Evolutionary conservation across 2,797 vertebrate species (phyloP).

Genomic region (Cephalopachus bancanus): DNA sequence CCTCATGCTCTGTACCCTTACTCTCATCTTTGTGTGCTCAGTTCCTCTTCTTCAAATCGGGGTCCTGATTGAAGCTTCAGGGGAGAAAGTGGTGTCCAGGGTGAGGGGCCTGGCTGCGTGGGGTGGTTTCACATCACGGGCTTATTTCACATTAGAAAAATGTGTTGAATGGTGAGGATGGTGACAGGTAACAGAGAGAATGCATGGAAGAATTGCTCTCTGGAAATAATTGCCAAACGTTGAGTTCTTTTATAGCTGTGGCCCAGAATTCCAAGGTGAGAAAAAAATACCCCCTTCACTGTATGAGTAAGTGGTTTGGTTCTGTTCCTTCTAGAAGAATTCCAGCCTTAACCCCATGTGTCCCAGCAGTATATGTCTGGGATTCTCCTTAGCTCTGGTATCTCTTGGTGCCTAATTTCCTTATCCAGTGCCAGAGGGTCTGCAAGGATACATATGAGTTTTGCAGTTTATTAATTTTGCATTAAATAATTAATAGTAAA

Average conservation of each 20-base stretch:
- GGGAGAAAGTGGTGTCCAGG: neutral
- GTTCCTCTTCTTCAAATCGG: neutral
- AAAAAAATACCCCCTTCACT: neutral
- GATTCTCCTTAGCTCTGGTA: accelerated
- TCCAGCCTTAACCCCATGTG: neutral
- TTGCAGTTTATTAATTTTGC: constrained; percentile 93
- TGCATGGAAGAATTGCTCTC: neutral
- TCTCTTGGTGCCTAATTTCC: constrained; percentile 34
- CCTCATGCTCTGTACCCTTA: too few relatives aligned
- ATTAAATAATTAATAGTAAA: constrained; percentile 96
- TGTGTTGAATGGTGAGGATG: accelerated
- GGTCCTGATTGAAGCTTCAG: neutral
- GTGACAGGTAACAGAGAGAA: neutral
- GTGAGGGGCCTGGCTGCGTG: neutral
- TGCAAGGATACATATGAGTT: constrained; percentile 79
- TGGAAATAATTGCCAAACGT: neutral
- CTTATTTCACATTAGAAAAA: neutral
- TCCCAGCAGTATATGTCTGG: accelerated
- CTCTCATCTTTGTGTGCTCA: neutral
- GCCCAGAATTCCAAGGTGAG: constrained; percentile 54
- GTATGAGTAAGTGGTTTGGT: neutral
- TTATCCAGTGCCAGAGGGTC: constrained; percentile 52
- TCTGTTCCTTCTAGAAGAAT: neutral
- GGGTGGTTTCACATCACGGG: accelerated
- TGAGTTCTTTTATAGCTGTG: neutral